Evolutionary conservation across 2,113 vertebrate species (phyloP).

Genomic region (Tichodroma muraria): DNA sequence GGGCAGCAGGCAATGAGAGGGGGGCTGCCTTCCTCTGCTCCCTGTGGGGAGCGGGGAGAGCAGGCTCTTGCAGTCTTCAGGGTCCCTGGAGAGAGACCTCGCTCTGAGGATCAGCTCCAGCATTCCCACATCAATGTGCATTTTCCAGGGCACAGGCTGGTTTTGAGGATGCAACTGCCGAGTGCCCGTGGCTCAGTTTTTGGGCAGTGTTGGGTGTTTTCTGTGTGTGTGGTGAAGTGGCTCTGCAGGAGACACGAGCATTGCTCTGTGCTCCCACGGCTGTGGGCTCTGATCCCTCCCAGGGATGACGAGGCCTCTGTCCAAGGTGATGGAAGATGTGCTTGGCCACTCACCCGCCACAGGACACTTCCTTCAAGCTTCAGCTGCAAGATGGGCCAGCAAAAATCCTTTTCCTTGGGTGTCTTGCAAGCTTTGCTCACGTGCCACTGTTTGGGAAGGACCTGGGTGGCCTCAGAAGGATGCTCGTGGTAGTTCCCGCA

Average conservation of each 20-base stretch:
- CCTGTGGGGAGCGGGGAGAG: neutral
- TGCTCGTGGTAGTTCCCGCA: neutral
- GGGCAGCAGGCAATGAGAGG: neutral
- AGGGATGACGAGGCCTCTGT: rapidly evolving
- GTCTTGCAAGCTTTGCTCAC: neutral
- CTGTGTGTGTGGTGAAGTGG: neutral
- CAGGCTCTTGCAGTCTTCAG: neutral
- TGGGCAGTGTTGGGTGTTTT: neutral
- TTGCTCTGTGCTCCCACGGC: neutral
- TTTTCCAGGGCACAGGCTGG: neutral
- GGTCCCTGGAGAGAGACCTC: neutral
- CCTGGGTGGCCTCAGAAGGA: neutral
- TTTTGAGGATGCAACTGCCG: neutral
- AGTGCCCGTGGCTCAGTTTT: neutral
- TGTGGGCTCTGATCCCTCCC: neutral
- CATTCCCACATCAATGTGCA: rapidly evolving
- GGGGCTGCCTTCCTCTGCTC: neutral
- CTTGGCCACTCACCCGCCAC: neutral
- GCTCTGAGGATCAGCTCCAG: neutral
- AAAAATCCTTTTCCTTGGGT: neutral
- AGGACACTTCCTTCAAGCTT: neutral
- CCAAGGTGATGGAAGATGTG: neutral
- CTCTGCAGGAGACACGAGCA: neutral
- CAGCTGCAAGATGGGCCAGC: neutral
- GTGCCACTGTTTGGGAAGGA: neutral